Evolutionary conservation across 1,140 invertebrate species (phyloP), one percentile per base, ranked within the genome.

Genomic region (Lepidurus couesii): DNA sequence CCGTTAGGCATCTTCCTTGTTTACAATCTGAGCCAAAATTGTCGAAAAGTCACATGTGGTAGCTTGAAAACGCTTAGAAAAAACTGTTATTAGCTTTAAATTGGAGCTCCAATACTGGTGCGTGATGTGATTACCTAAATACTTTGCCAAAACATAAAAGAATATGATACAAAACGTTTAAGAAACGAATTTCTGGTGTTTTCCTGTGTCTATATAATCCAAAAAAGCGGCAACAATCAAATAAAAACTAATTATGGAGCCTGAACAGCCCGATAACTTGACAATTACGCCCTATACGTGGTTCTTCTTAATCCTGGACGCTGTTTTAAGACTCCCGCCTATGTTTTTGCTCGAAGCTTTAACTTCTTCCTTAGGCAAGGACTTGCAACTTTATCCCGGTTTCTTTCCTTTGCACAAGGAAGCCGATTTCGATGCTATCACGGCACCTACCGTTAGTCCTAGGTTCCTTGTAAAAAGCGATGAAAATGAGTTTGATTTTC

Each of bases 371-470:
- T 65, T 65, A 65, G 53, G 53, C 53, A 65, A 65, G 21, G 53
- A 65, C 8, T 65, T 65, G 53, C 53, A 13, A n/a, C 13, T 65
- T 13, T 65, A 65, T 21, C 53, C 53, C 53, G 53, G 53, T 65
- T 65, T 80, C 47, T 73, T 79, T 10, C 78, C 78, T 7, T 21
- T 79, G 44, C 78, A 79, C 47, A 79, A 76, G 21, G 80, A 79
- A 75, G 78, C 80, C 11, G 78, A 79, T 42, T 79, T 80, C 73
- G 78, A 80, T 26, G 76, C 42, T 74, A 53, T 80, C 24, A 77
- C 75, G 16, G 80, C 78, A 7, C 47, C 65, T n/a, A 16, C 74
- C 4, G 21, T 80, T n/a, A 78, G 75, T 42, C 77, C 78, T 16
- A 78, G 44, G 43, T 42, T 80, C 44, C 34, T 53, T 34, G 45